Evolutionary conservation across 2,888 invertebrate genomes (phyloP), one percentile per base, ranked within the genome.

Genomic region (Augiades crinisus): DNA sequence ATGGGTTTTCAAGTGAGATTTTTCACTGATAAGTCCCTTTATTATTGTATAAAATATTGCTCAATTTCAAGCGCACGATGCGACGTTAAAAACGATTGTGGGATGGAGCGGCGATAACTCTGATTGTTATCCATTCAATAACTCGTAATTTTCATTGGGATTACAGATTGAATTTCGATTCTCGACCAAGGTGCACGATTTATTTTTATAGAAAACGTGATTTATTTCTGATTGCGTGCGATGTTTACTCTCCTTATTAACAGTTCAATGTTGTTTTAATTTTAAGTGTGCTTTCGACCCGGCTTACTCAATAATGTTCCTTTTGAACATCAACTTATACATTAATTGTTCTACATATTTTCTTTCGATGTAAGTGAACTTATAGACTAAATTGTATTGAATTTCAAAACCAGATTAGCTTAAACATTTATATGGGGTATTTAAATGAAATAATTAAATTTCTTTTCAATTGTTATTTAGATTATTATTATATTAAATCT

Each of bases 161-260:
- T 60, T 56, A 57, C 51, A 53, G 58, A 65, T 60, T 61, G 59
- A 58, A 54, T 57, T 59, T 59, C 58, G 54, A 58, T 63, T 61
- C 41, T 14, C 22, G 31, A 31, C 17, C 46, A 54, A 57, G 52
- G 47, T 49, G 47, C 49, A 52, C 30, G 14, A 50, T 50, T 36
- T 36, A 46, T 43, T 50, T 30, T 43, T 36, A 43, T 21, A 43
- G 21, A 19, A 43, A 36, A 36, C 30, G 36, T 49, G 24, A 31
- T 47, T 40, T 33, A 40, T 33, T 16, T 19, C 33, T 16, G 21
- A 49, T 33, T 49, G 40, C 14, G 22, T 45, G 22, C 14, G 22
- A 22, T 45, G 10, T 44, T 30, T 30, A 30, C 30, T 30, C 5
- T 12, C 30, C 30, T 10, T 5, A n/a, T 30, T 30, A 30, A 30